Conservation (phyloP, 1,140 invertebrate species). For the Drosophila oshimai region DNA sequence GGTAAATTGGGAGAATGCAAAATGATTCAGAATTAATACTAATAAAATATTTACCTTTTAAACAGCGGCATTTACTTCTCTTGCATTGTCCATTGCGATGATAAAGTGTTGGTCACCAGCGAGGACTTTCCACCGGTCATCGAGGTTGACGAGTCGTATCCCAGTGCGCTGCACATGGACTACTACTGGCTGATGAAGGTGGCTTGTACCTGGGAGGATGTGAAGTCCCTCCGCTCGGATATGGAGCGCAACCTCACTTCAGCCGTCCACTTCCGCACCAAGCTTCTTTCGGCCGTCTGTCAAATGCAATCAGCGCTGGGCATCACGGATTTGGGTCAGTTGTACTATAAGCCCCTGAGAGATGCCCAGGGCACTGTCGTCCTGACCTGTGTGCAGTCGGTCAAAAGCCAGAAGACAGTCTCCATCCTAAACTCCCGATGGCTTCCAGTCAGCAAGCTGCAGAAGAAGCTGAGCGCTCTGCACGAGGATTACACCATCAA, state of each 20-base stretch:
- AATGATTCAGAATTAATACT: background rate
- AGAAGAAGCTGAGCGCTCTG: constrained; percentile 83
- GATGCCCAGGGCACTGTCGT: constrained; percentile 96
- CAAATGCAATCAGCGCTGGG: constrained; percentile 95
- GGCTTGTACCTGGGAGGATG: constrained; percentile 97
- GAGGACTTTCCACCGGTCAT: constrained; percentile 98
- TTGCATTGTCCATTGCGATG: constrained; percentile 96
- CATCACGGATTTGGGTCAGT: constrained; percentile 94
- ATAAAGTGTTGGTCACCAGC: constrained; percentile 96
- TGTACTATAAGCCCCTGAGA: constrained; percentile 94
- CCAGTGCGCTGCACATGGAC: constrained; percentile 94
- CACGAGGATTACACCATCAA: constrained; percentile 90
- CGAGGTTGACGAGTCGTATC: constrained; percentile 97
- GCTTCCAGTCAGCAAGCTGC: constrained; percentile 91
- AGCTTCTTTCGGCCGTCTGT: constrained; percentile 93
- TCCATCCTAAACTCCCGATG: constrained; percentile 94
- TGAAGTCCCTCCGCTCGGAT: constrained; percentile 93
- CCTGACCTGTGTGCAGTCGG: constrained; percentile 92
- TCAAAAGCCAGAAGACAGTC: constrained; percentile 92
- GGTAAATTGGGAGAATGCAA: constrained; percentile 60
- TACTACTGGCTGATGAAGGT: constrained; percentile 99
- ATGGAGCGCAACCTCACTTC: constrained; percentile 97
- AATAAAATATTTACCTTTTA: background rate
- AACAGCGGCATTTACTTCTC: constrained; percentile 93
- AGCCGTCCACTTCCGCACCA: constrained; percentile 94